Conservation (phyloP, 1,140 invertebrate genomes). For the Aphelinus certus region DNA sequence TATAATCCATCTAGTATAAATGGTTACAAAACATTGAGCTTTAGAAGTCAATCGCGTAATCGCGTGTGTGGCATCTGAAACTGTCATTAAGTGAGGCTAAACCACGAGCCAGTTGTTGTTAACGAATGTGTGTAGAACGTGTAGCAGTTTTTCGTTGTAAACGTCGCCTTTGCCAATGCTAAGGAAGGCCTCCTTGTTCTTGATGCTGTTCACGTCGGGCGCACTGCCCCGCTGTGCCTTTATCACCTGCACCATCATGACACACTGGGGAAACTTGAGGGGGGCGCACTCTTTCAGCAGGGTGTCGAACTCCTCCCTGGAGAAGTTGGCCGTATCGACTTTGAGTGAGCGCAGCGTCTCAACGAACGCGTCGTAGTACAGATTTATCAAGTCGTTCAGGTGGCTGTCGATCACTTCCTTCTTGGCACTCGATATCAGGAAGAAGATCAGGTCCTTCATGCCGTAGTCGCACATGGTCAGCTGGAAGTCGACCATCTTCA, state of each 20-base stretch:
- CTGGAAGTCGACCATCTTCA: conserved; percentile 76
- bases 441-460: conserved; percentile 70
- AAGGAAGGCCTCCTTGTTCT: conserved; percentile 49
- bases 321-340: conserved; percentile 49
- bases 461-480: conserved; percentile 66
- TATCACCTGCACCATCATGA: conserved; percentile 63
- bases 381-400: conserved; percentile 64
- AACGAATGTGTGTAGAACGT: conserved; percentile 51
- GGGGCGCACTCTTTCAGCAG: conserved; percentile 53
- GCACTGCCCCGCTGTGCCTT: conserved; percentile 53
- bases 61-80: too few relatives aligned
- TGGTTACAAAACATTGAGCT: too few relatives aligned
- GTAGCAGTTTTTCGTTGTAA: conserved; percentile 55
- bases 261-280: conserved; percentile 55
- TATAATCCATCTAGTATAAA: too few relatives aligned
- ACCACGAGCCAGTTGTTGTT: conserved; percentile 53
- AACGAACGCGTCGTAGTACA: conserved; percentile 69
- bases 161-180: conserved; percentile 48
- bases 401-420: conserved; percentile 65
- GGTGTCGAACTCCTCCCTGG: conserved; percentile 49
- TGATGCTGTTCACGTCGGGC: conserved; percentile 50
- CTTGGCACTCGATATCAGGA: conserved; percentile 70
- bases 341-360: conserved; percentile 50
- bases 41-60: too few relatives aligned
- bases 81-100: too few relatives aligned